Evolutionary conservation across 1,140 invertebrate genomes (phyloP).

Genomic region (Rhagoletis zephyria): DNA sequence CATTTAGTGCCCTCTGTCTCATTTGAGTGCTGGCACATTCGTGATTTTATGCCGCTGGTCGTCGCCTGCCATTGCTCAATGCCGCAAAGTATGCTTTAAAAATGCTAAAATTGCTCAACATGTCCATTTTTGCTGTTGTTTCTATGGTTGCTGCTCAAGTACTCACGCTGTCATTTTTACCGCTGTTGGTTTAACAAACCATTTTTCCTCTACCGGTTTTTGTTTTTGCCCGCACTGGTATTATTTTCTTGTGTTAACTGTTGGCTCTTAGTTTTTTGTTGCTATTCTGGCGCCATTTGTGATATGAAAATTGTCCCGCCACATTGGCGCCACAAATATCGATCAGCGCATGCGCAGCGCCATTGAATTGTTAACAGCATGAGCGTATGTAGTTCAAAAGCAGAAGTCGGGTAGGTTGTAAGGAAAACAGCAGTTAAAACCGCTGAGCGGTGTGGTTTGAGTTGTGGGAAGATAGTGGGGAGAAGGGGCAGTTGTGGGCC

Average conservation of each 20-base stretch:
- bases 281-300: constrained; percentile 68
- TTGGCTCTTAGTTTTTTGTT: constrained; percentile 23
- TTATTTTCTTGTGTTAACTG: not conserved
- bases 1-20: not conserved
- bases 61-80: not conserved
- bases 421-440: constrained; percentile 31
- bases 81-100: constrained; percentile 42
- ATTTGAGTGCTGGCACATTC: not conserved
- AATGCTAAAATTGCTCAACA: not conserved
- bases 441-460: constrained; percentile 2
- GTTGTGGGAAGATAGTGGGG: not conserved
- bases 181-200: constrained; percentile 27
- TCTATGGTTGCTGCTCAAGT: not conserved
- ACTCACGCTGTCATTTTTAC: constrained; percentile 20
- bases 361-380: not conserved
- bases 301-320: constrained; percentile 73
- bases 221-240: not conserved
- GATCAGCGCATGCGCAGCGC: constrained; percentile 61
- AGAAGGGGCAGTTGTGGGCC: not conserved
- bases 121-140: not conserved
- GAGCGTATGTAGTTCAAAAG: not conserved
- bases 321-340: constrained; percentile 70
- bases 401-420: not conserved
- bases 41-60: constrained; percentile 25
- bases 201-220: constrained; percentile 10